Percentiles rank a stretch among this genome's conserved stretches.
phyloP scores from a whole-genome alignment of 2,797 vertebrate species.

The Gadopsis marmoratus region DNA sequence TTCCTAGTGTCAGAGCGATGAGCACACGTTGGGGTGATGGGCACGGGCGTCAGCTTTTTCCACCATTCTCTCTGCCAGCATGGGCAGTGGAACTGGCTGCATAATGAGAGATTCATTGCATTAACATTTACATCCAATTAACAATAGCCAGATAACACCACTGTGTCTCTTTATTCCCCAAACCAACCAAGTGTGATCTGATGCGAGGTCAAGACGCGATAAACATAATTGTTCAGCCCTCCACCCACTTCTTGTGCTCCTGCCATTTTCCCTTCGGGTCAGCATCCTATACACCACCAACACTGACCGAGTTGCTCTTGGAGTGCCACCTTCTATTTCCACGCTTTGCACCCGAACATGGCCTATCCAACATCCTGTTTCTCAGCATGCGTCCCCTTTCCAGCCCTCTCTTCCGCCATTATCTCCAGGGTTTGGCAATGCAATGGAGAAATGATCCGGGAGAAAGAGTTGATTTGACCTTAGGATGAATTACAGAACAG shows the following conservation, averaged over 20 bases:
- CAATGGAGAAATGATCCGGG: constrained; percentile 69
- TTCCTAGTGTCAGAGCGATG: constrained; percentile 80
- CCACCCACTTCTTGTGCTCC: constrained; percentile 58
- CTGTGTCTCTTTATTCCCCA: constrained; percentile 34
- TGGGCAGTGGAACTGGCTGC: constrained; percentile 57
- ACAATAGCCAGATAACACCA: constrained; percentile 64
- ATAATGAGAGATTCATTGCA: constrained; percentile 79
- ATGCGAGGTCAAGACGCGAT: constrained; percentile 57
- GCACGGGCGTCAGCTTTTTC: constrained; percentile 65
- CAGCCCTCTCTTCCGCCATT: constrained; percentile 50
- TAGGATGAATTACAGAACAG: constrained; percentile 71
- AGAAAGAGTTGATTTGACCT: constrained; percentile 70
- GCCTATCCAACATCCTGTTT: constrained; percentile 62
- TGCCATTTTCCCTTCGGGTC: constrained; percentile 69
- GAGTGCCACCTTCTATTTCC: constrained; percentile 76
- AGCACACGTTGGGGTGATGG: constrained; percentile 70
- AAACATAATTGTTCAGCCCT: constrained; percentile 71
- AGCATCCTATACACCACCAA: constrained; percentile 48
- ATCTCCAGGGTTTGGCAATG: constrained; percentile 70
- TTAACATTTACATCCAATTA: constrained; percentile 85
- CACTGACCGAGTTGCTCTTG: constrained; percentile 51
- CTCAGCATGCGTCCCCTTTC: constrained; percentile 55
- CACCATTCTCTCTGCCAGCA: constrained; percentile 68
- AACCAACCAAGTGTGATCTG: constrained; percentile 62
- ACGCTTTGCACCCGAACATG: constrained; percentile 49